Evolutionary conservation across 2,113 vertebrate species (phyloP), one percentile per base, ranked within the genome.

Genomic region (Oxygymnocypris stewartii): DNA sequence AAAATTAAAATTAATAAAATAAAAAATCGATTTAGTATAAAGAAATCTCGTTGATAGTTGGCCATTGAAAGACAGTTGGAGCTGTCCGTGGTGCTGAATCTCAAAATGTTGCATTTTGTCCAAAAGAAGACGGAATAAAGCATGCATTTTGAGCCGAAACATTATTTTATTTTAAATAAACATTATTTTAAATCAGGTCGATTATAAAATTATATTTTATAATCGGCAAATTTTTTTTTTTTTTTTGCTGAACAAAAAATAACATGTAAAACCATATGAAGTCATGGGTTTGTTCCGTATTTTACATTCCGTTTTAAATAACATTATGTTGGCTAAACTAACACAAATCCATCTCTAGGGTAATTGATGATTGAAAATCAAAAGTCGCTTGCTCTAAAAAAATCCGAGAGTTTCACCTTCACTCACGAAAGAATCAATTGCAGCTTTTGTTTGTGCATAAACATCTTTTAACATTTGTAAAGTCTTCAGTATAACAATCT

Each of bases 81-180:
- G 89, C 94, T 95, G 79, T 92, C 94, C 92, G 0, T 71, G 91
- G 94, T 95, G 63, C 94, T 95, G 94, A 94, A 93, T 5, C 10
- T 11, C 31, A 51, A 44, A 47, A n/a, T 3, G 37, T 25, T 25
- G 63, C 59, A 25, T 31, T 67, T 67, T 35, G 28, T 9, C 14
- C 3, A 9, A 16, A 8, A 20, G 31, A 13, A 20, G 8, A 2
- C 8, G 69, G 20, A 40, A 23, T 40, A 59, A 59, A 59, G 7
- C 20, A 23, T 10, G 57, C 18, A 23, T 23, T 57, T 59, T 59
- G 57, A 59, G 57, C 20, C 7, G 9, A 18, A 35, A 35, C 63
- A 35, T 35, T 0, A 16, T 16, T 67, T 67, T 31, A 37, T 37
- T 37, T 31, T 31, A 31, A 31, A n/a, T n/a, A n/a, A n/a, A n/a